Conservation (phyloP, 2,113 vertebrate species). For the Probosciger aterrimus region DNA sequence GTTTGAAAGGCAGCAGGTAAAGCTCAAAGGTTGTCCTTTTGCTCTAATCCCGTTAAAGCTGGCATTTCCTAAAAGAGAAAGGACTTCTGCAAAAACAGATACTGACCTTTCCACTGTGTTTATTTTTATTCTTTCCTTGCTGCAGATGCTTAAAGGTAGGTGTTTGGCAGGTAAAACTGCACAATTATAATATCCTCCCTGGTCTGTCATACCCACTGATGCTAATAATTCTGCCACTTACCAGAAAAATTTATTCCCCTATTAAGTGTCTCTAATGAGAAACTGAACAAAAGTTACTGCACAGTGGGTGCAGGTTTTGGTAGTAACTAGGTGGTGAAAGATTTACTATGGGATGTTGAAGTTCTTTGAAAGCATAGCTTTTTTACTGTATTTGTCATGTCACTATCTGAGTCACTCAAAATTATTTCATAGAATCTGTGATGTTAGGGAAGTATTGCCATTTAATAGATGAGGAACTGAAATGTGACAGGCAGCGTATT, state of each 20-base stretch:
- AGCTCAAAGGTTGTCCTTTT: background rate
- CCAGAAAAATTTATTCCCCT: background rate
- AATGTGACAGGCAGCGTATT: background rate
- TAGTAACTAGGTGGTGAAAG: background rate
- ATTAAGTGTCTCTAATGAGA: background rate
- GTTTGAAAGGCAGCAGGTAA: slow-evolving; percentile 20
- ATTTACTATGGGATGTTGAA: background rate
- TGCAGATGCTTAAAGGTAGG: slow-evolving; percentile 63
- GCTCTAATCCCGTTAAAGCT: background rate
- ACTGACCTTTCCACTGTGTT: slow-evolving; percentile 27
- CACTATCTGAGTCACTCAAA: background rate
- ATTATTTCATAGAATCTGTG: background rate
- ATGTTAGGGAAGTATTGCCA: background rate
- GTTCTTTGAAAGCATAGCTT: background rate
- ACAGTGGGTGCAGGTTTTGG: background rate
- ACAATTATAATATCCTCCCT: background rate
- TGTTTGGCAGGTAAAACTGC: background rate
- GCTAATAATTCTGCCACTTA: background rate
- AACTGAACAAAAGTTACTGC: background rate
- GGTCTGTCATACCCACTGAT: background rate
- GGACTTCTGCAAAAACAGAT: background rate
- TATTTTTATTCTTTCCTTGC: slow-evolving; percentile 25
- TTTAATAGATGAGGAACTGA: background rate
- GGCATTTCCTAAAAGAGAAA: background rate
- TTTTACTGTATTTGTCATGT: background rate